Evolutionary conservation across 1,140 invertebrate species (phyloP).

Genomic region (Nylanderia fulva): DNA sequence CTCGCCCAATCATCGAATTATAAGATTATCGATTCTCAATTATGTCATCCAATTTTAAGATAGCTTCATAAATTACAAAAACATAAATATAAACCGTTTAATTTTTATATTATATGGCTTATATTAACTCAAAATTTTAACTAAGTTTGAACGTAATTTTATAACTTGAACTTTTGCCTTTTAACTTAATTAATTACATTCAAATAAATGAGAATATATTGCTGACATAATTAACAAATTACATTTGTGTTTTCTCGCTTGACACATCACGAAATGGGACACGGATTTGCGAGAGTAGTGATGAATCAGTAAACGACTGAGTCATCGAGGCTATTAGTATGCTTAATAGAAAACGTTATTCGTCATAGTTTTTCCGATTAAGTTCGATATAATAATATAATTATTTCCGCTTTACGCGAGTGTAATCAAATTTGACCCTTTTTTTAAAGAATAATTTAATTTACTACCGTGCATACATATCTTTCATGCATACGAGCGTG

Average conservation of each 20-base stretch:
- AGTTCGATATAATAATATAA: not conserved
- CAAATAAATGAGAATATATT: not conserved
- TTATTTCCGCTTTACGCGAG: not conserved
- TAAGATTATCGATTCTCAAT: conserved; percentile 17
- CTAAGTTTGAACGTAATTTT: not conserved
- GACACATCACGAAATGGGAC: not conserved
- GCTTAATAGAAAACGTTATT: conserved; percentile 16
- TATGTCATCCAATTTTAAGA: not conserved
- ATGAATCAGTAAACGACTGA: conserved; percentile 53
- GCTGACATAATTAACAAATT: conserved; percentile 28
- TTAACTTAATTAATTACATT: not conserved
- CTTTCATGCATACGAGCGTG: too few species aligned
- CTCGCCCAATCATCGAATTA: conserved; percentile 24
- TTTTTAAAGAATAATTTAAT: not conserved
- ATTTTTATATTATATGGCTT: not conserved
- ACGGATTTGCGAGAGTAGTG: not conserved
- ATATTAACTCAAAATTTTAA: not conserved
- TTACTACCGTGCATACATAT: too few species aligned
- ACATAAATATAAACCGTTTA: not conserved
- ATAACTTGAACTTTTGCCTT: not conserved
- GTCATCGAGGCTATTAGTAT: conserved; percentile 17
- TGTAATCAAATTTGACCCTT: not conserved
- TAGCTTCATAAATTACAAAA: not conserved
- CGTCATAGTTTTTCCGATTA: not conserved
- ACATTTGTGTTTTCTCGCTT: not conserved